These are phyloP conservation scores for Jacana jacana DNA, from an alignment of 2,113 vertebrate genomes.

Conservation along the genomic window DNA sequence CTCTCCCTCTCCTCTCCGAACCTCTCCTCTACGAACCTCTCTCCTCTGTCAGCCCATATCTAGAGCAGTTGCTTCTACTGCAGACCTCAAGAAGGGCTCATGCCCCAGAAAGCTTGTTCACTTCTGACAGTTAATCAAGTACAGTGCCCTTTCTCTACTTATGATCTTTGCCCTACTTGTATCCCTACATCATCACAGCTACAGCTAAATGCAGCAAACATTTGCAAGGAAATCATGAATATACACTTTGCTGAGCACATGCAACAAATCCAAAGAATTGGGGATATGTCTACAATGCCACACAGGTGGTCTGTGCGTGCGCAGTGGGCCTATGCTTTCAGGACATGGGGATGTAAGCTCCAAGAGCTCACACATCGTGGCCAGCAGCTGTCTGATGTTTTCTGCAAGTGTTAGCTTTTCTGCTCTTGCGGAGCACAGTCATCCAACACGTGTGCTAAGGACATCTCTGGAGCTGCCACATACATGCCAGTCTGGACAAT, in stretches of 20 bases:
- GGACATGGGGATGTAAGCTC: not conserved
- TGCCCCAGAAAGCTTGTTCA: not conserved
- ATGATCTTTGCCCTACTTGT: not conserved
- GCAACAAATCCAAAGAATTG: not conserved
- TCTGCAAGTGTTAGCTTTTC: not conserved
- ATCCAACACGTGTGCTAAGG: fast-evolving
- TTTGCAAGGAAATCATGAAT: not conserved
- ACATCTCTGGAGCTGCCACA: not conserved
- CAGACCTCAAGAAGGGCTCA: not conserved
- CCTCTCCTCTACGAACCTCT: too few species aligned
- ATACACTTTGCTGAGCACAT: not conserved
- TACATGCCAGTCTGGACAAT: not conserved
- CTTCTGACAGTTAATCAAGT: not conserved
- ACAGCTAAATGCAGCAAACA: not conserved
- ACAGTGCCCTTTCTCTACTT: not conserved
- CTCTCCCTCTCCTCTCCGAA: too few species aligned
- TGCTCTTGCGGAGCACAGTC: not conserved
- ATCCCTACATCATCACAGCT: not conserved
- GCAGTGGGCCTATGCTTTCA: not conserved
- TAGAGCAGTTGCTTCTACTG: not conserved
- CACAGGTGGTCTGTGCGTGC: not conserved
- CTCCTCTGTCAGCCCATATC: not conserved
- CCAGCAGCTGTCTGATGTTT: not conserved
- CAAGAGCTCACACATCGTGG: not conserved
- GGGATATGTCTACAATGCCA: not conserved